phyloP scores from a whole-genome alignment of 2,113 vertebrate species.

The Amblyornis subalaris region DNA sequence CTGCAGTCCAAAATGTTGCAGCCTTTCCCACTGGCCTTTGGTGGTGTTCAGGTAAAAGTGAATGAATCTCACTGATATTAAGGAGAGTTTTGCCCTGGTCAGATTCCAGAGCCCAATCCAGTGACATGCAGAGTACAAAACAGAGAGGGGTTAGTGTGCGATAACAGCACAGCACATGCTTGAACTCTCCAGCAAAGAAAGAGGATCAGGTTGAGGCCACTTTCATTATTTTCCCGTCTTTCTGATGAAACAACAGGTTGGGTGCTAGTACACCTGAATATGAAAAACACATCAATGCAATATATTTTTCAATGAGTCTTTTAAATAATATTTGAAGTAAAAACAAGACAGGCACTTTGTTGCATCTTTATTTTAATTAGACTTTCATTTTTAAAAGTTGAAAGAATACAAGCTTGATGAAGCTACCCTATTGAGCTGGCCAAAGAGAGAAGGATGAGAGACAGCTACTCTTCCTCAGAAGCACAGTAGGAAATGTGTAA shows the following conservation, averaged over 20 bases:
- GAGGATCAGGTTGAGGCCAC: neutral
- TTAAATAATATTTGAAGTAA: neutral
- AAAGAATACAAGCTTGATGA: neutral
- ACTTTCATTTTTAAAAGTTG: neutral
- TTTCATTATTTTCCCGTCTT: neutral
- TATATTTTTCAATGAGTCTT: neutral
- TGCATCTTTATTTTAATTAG: neutral
- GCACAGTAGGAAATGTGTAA: neutral
- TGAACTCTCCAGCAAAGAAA: neutral
- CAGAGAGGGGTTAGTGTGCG: neutral
- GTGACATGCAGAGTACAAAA: neutral
- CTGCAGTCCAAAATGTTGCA: neutral
- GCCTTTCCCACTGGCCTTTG: neutral
- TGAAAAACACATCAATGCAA: neutral
- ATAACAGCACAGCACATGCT: neutral
- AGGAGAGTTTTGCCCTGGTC: neutral
- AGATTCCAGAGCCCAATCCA: neutral
- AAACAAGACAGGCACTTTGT: neutral
- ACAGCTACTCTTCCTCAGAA: neutral
- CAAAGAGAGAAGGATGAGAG: neutral
- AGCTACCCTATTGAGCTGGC: neutral
- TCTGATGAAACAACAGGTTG: neutral
- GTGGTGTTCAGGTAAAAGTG: neutral
- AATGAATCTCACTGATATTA: neutral
- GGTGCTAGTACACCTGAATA: neutral